Base-by-base conservation (phyloP, 53 echinoderm and acorn worm genomes). In the Luidia sarsii region DNA sequence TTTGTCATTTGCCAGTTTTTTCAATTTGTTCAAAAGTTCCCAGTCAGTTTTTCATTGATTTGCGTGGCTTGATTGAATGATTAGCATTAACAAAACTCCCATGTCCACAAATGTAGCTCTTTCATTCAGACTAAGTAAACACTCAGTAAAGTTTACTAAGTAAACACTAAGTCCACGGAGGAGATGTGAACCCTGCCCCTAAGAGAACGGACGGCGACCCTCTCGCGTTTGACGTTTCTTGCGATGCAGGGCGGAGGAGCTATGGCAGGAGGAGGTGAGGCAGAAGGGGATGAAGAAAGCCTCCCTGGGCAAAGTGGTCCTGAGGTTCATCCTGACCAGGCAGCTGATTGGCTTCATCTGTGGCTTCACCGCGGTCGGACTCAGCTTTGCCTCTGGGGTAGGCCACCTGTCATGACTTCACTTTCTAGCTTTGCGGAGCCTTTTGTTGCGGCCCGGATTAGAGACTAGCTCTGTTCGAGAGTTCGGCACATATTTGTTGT, bases 241-340 rank as follows among this genome's bases (percentile, higher is more conserved):
- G 6, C 11, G 41, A 7, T 41, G 6, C 57, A 97, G 99, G 60
- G 89, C 91, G 67, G 94, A 91, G 29, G 65, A 89, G 57, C 81
- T 97, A 64, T 97, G 99, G 99, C 23, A 86, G 1, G 61, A 86
- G 50, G 94, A 94, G 57, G 80, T 94, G 0, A 50, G 61, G 4
- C 73, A 67, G 51, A 80, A 89, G 13, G 99, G 99, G 3, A 67
- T 83, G 1, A 84, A 94, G 65, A 69, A 91, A 39, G 99, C 94
- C 4, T 91, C 91, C 20, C 79, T 97, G 64, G 73, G 73, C 1
- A 64, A 31, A 39, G 85, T 96, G 10, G 90, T 88, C 21, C 38
- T 88, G 25, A 80, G 80, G 53, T 96, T 96, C 67, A 82, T 93
- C 3, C 54, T 54, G 48, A 96, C 96, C 1, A 84, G 96, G 35